Conservation (phyloP, 2,797 vertebrate species). For the Glyptemys insculpta region DNA sequence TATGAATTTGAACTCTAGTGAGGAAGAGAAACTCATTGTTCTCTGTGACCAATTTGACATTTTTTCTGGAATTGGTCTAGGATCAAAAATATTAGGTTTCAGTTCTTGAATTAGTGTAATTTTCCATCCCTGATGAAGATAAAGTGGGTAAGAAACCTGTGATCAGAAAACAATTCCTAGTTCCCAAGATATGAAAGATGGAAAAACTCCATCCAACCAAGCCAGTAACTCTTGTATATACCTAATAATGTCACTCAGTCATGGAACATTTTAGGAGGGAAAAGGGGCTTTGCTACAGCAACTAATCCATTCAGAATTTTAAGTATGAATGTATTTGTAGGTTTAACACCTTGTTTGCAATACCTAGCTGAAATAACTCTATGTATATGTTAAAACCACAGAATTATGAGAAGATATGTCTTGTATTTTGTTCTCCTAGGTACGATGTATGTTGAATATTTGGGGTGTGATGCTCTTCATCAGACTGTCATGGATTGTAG, state of each 20-base stretch:
- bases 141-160: not conserved
- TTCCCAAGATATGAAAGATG: not conserved
- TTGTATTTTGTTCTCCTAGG: constrained; percentile 75
- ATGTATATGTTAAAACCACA: not conserved
- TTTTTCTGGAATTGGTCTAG: not conserved
- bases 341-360: not conserved
- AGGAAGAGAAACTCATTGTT: not conserved
- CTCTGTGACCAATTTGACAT: not conserved
- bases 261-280: not conserved
- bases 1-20: not conserved
- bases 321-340: not conserved
- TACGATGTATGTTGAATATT: constrained; percentile 99
- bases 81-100: not conserved
- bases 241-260: not conserved
- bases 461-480: constrained; percentile 99
- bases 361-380: not conserved
- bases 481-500: constrained; percentile 98
- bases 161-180: not conserved
- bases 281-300: not conserved
- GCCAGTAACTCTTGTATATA: not conserved
- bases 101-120: not conserved
- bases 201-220: not conserved
- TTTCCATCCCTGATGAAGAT: not conserved
- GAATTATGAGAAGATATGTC: not conserved
- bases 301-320: not conserved